Percentiles rank a stretch among this genome's conserved stretches.
These are phyloP conservation scores for Girardinichthys multiradiatus DNA, from an alignment of 2,113 vertebrate genomes.

Conservation along the genomic window DNA sequence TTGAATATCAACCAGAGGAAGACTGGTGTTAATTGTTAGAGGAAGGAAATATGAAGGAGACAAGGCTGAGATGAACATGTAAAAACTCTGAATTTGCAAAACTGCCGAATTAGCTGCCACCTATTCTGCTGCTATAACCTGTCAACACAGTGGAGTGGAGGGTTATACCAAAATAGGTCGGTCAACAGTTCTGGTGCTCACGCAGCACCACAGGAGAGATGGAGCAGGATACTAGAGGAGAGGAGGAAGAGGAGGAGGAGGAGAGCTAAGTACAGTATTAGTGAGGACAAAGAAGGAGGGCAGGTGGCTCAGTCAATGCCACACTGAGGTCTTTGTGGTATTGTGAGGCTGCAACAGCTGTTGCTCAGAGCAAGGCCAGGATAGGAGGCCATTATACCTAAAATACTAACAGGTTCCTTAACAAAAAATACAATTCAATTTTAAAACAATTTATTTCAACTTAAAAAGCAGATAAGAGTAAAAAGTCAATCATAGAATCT, in stretches of 20 bases:
- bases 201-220: conserved; percentile 38
- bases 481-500: too few relatives aligned
- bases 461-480: too few relatives aligned
- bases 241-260: conserved; percentile 32
- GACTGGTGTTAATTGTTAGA: conserved; percentile 30
- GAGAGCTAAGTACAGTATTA: conserved; percentile 49
- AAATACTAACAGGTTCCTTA: not conserved
- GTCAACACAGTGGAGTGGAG: conserved; percentile 2
- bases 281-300: conserved; percentile 66
- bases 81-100: too few relatives aligned
- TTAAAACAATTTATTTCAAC: not conserved
- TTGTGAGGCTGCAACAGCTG: conserved; percentile 73
- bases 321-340: conserved; percentile 70
- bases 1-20: conserved; percentile 24
- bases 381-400: conserved; percentile 14
- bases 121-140: conserved; percentile 25
- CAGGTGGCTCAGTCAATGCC: conserved; percentile 74
- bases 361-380: conserved; percentile 43
- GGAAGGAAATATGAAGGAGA: conserved; percentile 15
- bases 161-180: conserved; percentile 57
- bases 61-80: not conserved
- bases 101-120: conserved; percentile 11
- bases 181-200: conserved; percentile 35
- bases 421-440: not conserved
- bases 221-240: conserved; percentile 46